Evolutionary conservation across 2,888 invertebrate genomes (phyloP).

Genomic region (Crepidodera aurea): DNA sequence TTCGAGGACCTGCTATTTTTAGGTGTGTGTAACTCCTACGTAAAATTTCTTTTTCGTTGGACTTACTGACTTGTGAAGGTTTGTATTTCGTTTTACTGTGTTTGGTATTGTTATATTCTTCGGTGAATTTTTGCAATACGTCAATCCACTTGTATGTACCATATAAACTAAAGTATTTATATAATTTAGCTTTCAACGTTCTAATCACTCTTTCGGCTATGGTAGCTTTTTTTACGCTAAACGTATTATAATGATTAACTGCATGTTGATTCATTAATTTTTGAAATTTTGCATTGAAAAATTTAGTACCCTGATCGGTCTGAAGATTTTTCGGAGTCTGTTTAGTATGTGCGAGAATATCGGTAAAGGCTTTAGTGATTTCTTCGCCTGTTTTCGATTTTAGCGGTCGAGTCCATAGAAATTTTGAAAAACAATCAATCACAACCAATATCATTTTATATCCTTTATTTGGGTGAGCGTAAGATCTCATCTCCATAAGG

Average conservation of each 20-base stretch:
- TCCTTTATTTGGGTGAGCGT: background rate
- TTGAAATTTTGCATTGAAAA: too few relatives aligned
- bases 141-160: too few relatives aligned
- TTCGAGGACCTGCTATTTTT: constrained; percentile 38
- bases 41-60: constrained; percentile 28
- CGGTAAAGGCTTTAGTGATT: background rate
- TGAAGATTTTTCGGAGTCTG: constrained; percentile 36
- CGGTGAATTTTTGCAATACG: background rate
- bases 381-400: background rate
- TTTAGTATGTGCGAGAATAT: background rate
- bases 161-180: too few relatives aligned
- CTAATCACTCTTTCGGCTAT: constrained; percentile 47
- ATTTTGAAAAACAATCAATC: too few relatives aligned
- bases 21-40: constrained; percentile 41
- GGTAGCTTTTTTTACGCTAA: too few relatives aligned
- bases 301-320: constrained; percentile 45
- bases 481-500: background rate
- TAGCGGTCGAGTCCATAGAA: background rate
- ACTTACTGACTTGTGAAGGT: background rate
- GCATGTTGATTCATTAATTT: constrained; percentile 43
- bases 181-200: constrained; percentile 45
- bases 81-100: background rate
- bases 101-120: background rate
- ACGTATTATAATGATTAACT: constrained; percentile 42
- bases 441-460: too few relatives aligned